Conservation (phyloP, 2,113 vertebrate species). For the Clupea harengus region DNA sequence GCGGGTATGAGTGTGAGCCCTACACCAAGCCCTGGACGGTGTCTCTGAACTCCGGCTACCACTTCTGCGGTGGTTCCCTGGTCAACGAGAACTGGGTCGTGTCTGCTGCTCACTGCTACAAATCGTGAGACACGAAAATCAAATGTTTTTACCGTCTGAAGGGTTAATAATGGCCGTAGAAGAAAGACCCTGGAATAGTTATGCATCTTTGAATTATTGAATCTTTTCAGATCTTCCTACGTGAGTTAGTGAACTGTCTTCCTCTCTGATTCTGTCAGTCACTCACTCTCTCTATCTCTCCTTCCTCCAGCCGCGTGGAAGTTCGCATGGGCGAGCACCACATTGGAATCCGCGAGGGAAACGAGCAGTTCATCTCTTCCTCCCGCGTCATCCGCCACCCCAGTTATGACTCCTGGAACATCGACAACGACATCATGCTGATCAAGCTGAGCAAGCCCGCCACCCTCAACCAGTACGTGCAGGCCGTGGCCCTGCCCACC, state of each 20-base stretch:
- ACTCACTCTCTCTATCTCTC: not conserved
- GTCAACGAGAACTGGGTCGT: conserved; percentile 61
- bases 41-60: conserved; percentile 65
- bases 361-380: conserved; percentile 51
- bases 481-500: conserved; percentile 57
- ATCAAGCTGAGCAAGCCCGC: conserved; percentile 59
- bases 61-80: conserved; percentile 67
- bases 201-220: no score
- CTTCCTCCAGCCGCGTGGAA: conserved; percentile 43
- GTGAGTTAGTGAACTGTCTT: no score
- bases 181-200: no score
- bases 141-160: no score
- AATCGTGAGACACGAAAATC: conserved; percentile 47
- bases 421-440: conserved; percentile 76
- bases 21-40: conserved; percentile 64
- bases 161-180: no score
- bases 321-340: conserved; percentile 64
- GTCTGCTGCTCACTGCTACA: conserved; percentile 68
- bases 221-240: no score
- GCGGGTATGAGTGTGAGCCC: conserved; percentile 59
- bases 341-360: conserved; percentile 45
- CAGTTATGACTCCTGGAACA: conserved; percentile 43
- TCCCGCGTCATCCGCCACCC: conserved; percentile 52
- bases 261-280: no score
- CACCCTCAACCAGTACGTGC: conserved; percentile 52